These are phyloP conservation scores for Phyllopteryx taeniolatus DNA, from an alignment of 2,113 vertebrate genomes.

Conservation along the genomic window DNA sequence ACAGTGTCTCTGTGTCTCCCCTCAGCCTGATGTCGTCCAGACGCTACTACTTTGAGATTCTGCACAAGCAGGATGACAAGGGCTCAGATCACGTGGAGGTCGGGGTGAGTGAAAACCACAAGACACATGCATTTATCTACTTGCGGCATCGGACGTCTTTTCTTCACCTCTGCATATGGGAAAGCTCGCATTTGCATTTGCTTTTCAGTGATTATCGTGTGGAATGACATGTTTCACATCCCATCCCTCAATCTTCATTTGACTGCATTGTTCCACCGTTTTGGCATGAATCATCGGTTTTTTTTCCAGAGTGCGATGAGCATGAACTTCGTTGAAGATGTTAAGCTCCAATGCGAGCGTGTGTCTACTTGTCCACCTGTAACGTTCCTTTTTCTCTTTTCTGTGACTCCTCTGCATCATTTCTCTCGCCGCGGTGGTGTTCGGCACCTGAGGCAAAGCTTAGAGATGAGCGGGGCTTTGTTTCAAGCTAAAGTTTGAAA, in stretches of 20 bases:
- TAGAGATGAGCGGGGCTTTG: constrained; percentile 45
- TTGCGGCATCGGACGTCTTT: not conserved
- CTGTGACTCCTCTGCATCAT: constrained; percentile 17
- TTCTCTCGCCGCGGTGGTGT: constrained; percentile 27
- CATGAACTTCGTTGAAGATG: not conserved
- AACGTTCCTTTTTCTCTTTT: constrained; percentile 6
- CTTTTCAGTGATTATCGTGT: not conserved
- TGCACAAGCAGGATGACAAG: constrained; percentile 95
- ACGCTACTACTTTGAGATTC: constrained; percentile 95
- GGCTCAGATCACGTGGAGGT: constrained; percentile 98
- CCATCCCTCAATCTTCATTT: not conserved
- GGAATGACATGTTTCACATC: not conserved
- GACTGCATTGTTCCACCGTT: not conserved
- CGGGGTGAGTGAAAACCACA: constrained; percentile 80
- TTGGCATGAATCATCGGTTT: not conserved
- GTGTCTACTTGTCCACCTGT: not conserved
- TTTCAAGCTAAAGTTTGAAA: constrained; percentile 52
- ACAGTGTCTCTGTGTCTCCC: constrained; percentile 11
- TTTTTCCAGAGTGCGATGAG: not conserved
- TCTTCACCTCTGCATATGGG: not conserved
- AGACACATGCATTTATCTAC: not conserved
- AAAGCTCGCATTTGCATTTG: not conserved
- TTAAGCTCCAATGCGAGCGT: not conserved
- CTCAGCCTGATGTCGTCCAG: constrained; percentile 88
- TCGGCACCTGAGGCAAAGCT: constrained; percentile 38